Base-by-base conservation (phyloP, 2,888 invertebrate species). In the Agrotis segetum region DNA sequence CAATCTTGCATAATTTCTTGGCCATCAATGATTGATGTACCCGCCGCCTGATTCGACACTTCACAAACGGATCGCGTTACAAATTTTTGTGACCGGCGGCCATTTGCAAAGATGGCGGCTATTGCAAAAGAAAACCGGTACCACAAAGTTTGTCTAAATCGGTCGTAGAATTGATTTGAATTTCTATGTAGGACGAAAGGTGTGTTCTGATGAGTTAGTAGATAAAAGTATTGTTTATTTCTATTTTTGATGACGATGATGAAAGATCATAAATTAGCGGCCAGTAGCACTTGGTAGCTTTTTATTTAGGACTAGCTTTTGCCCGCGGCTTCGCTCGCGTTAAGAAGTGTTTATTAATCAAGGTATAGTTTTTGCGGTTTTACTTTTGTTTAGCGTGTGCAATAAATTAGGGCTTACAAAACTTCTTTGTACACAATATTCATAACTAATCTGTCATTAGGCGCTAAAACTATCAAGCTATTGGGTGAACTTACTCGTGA, bases 71-170 rank as follows among this genome's bases (percentile, higher is more conserved):
- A 76, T 77, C 69, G 69, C 62, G 59, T 80, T 80, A 80, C 72
- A 61, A 40, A 58, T 66, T 50, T 69, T 66, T 71, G 66, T 67
- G 77, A 53, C 63, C 70, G 71, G 65, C 72, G 70, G 49, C 56
- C 61, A 77, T 75, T 62, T 60, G 49, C 66, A 53, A 80, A 80
- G 70, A 81, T 71, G 69, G 65, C 58, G 76, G 44, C 7, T 52
- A 55, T 83, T 77, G 72, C 80, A 62, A 75, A 55, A 70, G 29
- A 61, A 71, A 82, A 84, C 84, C 66, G 68, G 84, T 77, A 70
- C 17, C 40, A 55, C 65, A 67, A 46, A 73, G 59, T 65, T 75
- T 75, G 66, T 65, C 81, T 62, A 84, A 77, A 77, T 73, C 59
- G 17, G 67, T 71, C 61, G 53, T 61, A 74, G 69, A 82, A 78